These are phyloP conservation scores for Phortica okadai DNA, from an alignment of 2,888 invertebrate species.

Conservation along the genomic window DNA sequence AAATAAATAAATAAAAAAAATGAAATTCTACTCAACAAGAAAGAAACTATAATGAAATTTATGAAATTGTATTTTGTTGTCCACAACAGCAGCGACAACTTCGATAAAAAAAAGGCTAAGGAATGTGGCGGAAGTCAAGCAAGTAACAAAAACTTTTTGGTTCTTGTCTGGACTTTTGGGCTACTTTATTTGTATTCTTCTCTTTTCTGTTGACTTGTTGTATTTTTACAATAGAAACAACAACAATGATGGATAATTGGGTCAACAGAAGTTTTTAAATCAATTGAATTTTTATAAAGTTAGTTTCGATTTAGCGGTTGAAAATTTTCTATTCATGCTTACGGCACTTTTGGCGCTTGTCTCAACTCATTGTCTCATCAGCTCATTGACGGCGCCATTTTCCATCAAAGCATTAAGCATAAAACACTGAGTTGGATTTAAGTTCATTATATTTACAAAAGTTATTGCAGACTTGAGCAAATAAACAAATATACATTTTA, in stretches of 20 bases:
- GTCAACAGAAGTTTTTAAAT: conserved; percentile 66
- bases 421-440: too few species aligned
- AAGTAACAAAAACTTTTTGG: not conserved
- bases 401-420: too few species aligned
- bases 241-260: conserved; percentile 47
- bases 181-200: not conserved
- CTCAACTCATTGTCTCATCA: too few species aligned
- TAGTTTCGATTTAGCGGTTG: conserved; percentile 36
- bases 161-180: not conserved
- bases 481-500: too few species aligned
- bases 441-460: too few species aligned
- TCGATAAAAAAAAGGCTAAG: not conserved
- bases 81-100: conserved; percentile 44
- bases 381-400: too few species aligned
- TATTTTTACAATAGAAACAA: not conserved
- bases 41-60: conserved; percentile 59
- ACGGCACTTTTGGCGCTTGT: too few species aligned
- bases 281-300: conserved; percentile 66
- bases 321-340: too few species aligned
- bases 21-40: conserved; percentile 13
- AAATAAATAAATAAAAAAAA: not conserved
- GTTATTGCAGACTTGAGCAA: too few species aligned
- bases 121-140: not conserved
- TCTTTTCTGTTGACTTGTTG: not conserved
- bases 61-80: conserved; percentile 60